Evolutionary conservation across 2,113 vertebrate species (phyloP).

Genomic region (Cryptoleucopteryx plumbea): DNA sequence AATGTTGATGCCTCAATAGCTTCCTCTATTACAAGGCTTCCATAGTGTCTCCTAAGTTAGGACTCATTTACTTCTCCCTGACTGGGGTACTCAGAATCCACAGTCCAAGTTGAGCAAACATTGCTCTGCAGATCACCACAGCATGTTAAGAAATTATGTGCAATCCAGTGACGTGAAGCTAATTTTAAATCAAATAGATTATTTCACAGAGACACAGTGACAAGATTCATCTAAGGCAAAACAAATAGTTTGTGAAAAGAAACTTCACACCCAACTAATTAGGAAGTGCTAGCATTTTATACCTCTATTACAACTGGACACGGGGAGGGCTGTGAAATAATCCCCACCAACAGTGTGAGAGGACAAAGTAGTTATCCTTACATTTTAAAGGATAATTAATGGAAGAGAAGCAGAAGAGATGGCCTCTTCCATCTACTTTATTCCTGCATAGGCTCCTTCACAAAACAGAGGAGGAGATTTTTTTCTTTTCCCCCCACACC

Average conservation of each 20-base stretch:
- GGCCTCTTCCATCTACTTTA: not conserved
- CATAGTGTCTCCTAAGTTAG: not conserved
- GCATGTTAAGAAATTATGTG: not conserved
- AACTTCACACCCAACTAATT: not conserved
- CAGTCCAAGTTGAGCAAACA: not conserved
- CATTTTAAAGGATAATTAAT: not conserved
- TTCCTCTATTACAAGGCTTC: not conserved
- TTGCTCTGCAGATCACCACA: not conserved
- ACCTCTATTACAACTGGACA: not conserved
- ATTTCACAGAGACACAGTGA: not conserved
- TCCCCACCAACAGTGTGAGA: not conserved
- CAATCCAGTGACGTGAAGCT: not conserved
- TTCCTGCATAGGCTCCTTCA: not conserved
- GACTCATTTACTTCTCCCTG: not conserved
- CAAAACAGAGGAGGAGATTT: not conserved
- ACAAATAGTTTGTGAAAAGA: not conserved
- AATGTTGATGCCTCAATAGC: not conserved
- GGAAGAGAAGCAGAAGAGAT: not conserved
- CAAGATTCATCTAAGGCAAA: not conserved
- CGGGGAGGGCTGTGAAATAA: not conserved
- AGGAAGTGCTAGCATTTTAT: not conserved
- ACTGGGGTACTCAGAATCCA: not conserved
- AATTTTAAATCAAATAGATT: not conserved
- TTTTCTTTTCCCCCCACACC: not conserved
- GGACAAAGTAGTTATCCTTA: not conserved